Percentiles rank a stretch among this genome's conserved stretches.
These are phyloP conservation scores for Rhinogobius similis DNA, from an alignment of 2,113 vertebrate genomes.

Conservation along the genomic window DNA sequence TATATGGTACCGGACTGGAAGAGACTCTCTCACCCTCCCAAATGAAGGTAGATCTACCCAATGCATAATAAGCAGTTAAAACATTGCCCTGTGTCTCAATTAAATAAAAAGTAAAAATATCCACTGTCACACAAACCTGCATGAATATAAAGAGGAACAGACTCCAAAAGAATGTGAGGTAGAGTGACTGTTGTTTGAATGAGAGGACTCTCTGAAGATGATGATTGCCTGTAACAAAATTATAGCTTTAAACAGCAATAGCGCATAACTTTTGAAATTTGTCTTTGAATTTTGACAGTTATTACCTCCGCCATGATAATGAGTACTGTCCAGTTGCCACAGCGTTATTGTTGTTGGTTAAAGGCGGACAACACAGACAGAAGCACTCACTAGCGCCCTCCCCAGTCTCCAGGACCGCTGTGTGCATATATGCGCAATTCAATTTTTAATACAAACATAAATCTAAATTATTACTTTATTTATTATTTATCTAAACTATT, in stretches of 20 bases:
- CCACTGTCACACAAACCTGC: constrained; percentile 82
- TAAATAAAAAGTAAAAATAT: not conserved
- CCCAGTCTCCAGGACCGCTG: constrained; percentile 91
- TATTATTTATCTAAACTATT: not conserved
- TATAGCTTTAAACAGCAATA: not conserved
- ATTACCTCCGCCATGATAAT: constrained; percentile 92
- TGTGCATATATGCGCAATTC: not conserved
- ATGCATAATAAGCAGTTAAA: not conserved
- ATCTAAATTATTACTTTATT: not conserved
- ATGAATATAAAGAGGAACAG: constrained; percentile 90
- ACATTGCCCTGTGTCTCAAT: not conserved
- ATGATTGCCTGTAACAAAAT: constrained; percentile 77
- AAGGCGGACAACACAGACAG: constrained; percentile 86
- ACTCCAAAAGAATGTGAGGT: constrained; percentile 89
- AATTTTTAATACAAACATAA: not conserved
- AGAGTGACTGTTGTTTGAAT: constrained; percentile 86
- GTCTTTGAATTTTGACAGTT: not conserved
- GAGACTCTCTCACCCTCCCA: constrained; percentile 91
- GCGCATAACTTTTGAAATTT: not conserved
- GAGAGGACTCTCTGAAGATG: constrained; percentile 76
- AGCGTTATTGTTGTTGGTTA: constrained; percentile 75
- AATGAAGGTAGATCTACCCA: constrained; percentile 90
- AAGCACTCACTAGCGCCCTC: constrained; percentile 96
- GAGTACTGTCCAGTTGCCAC: constrained; percentile 89
- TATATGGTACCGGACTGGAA: constrained; percentile 91